Conservation (phyloP, 2,888 invertebrate genomes). For the Agonopterix heracliana region DNA sequence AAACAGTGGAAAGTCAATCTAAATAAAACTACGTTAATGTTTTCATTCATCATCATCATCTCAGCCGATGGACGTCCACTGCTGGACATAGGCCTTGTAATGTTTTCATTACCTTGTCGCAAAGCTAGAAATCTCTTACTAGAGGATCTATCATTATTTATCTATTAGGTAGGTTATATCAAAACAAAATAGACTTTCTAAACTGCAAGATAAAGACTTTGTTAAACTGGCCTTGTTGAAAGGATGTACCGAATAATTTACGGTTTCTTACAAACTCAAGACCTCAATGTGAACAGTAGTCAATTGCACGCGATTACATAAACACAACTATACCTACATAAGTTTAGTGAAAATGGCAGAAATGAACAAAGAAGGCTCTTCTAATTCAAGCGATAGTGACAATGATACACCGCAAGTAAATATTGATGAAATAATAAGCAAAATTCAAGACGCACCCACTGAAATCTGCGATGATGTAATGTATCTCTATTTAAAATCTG, state of each 20-base stretch:
- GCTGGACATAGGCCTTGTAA: no score
- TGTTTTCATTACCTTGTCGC: no score
- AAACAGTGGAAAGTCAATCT: no score
- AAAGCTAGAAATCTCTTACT: no score
- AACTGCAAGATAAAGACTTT: no score
- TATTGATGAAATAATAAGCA: constrained; percentile 35
- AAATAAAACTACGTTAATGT: no score
- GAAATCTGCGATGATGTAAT: constrained; percentile 38
- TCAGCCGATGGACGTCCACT: no score
- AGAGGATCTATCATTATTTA: no score
- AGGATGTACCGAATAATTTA: constrained; percentile 42
- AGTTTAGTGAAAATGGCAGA: neutral
- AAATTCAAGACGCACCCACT: constrained; percentile 39
- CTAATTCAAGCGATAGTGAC: constrained; percentile 18
- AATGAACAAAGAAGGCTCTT: neutral
- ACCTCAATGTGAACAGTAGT: constrained; percentile 26
- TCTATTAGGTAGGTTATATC: no score
- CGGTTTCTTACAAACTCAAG: constrained; percentile 11
- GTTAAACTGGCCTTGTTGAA: constrained; percentile 36
- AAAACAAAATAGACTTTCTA: no score
- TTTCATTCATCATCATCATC: no score
- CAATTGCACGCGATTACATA: constrained; percentile 25
- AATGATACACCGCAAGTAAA: constrained; percentile 23
- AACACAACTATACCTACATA: constrained; percentile 18
- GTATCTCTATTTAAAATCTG: neutral